A percentile compares a stretch with the other conserved stretches of the same genome.
phyloP scores from a whole-genome alignment of 2,888 invertebrate genomes.

The Caenorhabditis parvicauda region DNA sequence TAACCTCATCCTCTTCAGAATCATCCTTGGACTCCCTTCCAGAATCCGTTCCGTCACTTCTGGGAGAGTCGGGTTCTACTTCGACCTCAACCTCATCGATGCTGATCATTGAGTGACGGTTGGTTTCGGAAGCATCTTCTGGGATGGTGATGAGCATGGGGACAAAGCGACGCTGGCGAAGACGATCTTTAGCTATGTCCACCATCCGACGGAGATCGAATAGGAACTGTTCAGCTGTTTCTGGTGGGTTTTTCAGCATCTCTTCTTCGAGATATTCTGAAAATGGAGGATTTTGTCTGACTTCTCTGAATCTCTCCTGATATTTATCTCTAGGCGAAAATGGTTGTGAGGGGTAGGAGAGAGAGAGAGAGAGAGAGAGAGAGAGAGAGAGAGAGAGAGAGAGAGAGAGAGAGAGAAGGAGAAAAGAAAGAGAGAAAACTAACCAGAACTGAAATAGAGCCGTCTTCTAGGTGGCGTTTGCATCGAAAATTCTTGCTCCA shows the following conservation, averaged over 20 bases:
- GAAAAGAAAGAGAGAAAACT: too few relatives aligned
- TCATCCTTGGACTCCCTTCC: slow-evolving; percentile 30
- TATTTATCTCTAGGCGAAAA: too few relatives aligned
- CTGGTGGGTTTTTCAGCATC: slow-evolving; percentile 81
- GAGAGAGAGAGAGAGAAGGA: neutral
- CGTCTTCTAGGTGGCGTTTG: slow-evolving; percentile 5
- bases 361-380: neutral
- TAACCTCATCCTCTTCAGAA: slow-evolving; percentile 6
- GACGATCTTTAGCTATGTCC: slow-evolving; percentile 36
- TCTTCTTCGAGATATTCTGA: slow-evolving; percentile 83
- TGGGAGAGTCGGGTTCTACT: slow-evolving; percentile 7
- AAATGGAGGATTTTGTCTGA: too few relatives aligned
- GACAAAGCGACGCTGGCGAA: slow-evolving; percentile 40
- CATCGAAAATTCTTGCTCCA: neutral
- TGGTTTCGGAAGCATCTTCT: slow-evolving; percentile 21
- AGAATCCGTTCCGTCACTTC: slow-evolving; percentile 24
- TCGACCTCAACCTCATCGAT: neutral
- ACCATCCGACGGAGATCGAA: slow-evolving; percentile 70
- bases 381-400: neutral
- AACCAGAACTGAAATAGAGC: slow-evolving; percentile 28
- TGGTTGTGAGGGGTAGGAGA: neutral
- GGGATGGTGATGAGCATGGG: slow-evolving; percentile 36
- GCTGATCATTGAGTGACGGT: neutral
- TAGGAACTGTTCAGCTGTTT: slow-evolving; percentile 84
- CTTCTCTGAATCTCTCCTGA: too few relatives aligned